A percentile compares a stretch with the other conserved stretches of the same genome.
phyloP scores from a whole-genome alignment of 92 coral and sea anemone species.

The Zoanthus sociatus region DNA sequence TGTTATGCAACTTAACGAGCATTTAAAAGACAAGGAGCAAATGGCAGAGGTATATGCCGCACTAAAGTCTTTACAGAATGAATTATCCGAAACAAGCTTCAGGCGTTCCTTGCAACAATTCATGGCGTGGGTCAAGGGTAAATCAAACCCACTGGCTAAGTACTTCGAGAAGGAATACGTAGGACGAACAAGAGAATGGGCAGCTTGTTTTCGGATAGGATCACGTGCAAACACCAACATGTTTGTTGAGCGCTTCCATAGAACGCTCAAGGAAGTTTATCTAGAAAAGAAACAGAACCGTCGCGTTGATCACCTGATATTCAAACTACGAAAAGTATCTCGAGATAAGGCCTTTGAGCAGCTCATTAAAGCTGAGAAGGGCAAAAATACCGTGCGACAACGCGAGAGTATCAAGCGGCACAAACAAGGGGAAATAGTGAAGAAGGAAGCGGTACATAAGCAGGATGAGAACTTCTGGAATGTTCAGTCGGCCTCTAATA shows the following conservation, averaged over 20 bases:
- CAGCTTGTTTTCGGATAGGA: constrained; percentile 45
- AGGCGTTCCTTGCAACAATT: constrained; percentile 47
- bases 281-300: constrained; percentile 15
- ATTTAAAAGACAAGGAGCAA: constrained; percentile 50
- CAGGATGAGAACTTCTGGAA: too few species aligned
- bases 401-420: too few species aligned
- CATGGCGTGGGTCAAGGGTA: constrained; percentile 31
- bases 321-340: background rate
- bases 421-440: too few species aligned
- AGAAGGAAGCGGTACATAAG: too few species aligned
- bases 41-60: constrained; percentile 54
- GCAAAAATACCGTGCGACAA: too few species aligned
- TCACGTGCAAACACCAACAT: constrained; percentile 50
- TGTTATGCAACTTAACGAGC: constrained; percentile 48
- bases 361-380: background rate
- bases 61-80: constrained; percentile 43
- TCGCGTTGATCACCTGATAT: constrained; percentile 7
- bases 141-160: constrained; percentile 22
- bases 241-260: constrained; percentile 6
- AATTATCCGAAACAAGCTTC: constrained; percentile 23
- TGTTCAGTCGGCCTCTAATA: too few species aligned
- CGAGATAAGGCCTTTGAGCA: background rate
- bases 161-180: constrained; percentile 45
- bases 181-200: constrained; percentile 51
- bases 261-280: constrained; percentile 20